phyloP scores from a whole-genome alignment of 2,797 vertebrate species.

The Apogon talboti region DNA sequence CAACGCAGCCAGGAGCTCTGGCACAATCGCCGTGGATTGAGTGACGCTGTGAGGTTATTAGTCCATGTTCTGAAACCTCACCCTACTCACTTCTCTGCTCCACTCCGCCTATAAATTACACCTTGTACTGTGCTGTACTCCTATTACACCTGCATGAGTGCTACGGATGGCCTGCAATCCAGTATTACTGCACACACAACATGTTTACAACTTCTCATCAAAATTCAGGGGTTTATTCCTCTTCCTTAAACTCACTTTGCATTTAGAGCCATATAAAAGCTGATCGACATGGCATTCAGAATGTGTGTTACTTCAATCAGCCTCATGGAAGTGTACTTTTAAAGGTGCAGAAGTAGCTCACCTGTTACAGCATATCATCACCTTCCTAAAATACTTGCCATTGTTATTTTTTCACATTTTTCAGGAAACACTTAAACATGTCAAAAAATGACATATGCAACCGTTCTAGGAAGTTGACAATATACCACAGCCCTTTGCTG shows the following conservation, averaged over 20 bases:
- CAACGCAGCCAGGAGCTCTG: slow-evolving; percentile 47
- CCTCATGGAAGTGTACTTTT: neutral
- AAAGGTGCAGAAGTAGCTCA: too few relatives aligned
- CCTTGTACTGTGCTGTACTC: slow-evolving; percentile 38
- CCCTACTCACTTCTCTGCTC: slow-evolving; percentile 49
- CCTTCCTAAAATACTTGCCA: too few relatives aligned
- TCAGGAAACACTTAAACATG: too few relatives aligned
- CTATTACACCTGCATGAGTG: slow-evolving; percentile 47
- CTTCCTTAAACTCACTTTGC: neutral
- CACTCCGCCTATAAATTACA: slow-evolving; percentile 57
- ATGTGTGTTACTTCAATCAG: neutral
- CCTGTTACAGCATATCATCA: too few relatives aligned
- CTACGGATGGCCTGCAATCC: slow-evolving; percentile 23
- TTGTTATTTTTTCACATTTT: too few relatives aligned
- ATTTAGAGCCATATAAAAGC: neutral
- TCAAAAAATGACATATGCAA: too few relatives aligned
- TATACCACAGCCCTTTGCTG: too few relatives aligned
- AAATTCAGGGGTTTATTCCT: neutral
- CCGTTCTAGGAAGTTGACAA: too few relatives aligned
- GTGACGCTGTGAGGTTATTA: slow-evolving; percentile 72
- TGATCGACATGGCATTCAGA: neutral
- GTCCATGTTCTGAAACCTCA: slow-evolving; percentile 75
- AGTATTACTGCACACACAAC: slow-evolving; percentile 15
- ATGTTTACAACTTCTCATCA: slow-evolving; percentile 2
- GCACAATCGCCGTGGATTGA: slow-evolving; percentile 72